These are phyloP conservation scores for Actinostola sp. DNA, from an alignment of 92 coral and sea anemone species.

Conservation along the genomic window DNA sequence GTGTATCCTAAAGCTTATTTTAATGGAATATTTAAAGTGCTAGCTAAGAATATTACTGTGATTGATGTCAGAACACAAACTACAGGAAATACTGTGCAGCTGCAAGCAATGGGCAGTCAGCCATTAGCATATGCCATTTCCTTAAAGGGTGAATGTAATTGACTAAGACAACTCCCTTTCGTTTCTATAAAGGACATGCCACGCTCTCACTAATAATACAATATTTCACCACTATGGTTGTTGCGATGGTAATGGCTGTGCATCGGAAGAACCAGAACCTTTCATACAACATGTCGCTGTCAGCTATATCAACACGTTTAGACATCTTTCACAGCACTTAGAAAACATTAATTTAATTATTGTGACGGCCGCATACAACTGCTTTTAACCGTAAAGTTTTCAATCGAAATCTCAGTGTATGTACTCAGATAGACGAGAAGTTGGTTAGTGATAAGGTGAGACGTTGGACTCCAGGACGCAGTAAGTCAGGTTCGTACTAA, in stretches of 20 bases:
- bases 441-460: too few relatives aligned
- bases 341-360: not conserved
- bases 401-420: not conserved
- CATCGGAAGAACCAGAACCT: slow-evolving; percentile 1
- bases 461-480: too few relatives aligned
- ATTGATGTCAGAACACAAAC: not conserved
- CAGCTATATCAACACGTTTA: not conserved
- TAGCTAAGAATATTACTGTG: not conserved
- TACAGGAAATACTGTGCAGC: slow-evolving; percentile 1
- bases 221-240: not conserved
- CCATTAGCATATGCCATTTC: not conserved
- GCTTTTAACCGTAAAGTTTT: not conserved
- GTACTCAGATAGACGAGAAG: not conserved
- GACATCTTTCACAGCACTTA: not conserved
- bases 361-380: not conserved
- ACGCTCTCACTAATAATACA: not conserved
- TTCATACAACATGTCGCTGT: not conserved
- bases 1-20: not conserved
- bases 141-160: not conserved
- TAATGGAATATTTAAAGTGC: slow-evolving; percentile 1
- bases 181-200: not conserved
- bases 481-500: too few relatives aligned
- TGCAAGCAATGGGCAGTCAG: not conserved
- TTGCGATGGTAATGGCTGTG: not conserved
- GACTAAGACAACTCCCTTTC: not conserved